Percentiles rank a stretch among this genome's conserved stretches.
Evolutionary conservation across 1,140 invertebrate species (phyloP).

Genomic region (Drosophila saltans): DNA sequence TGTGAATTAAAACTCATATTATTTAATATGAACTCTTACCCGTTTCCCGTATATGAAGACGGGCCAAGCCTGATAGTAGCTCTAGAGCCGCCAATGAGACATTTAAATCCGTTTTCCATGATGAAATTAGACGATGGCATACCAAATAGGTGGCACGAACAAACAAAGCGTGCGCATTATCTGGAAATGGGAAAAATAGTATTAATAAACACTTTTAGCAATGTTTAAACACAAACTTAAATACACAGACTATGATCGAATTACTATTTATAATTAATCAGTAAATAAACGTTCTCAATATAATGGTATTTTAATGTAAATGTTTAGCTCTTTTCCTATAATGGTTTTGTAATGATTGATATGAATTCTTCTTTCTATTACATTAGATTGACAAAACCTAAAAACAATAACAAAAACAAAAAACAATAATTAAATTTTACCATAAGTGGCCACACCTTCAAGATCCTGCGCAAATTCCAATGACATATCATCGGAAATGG

Average conservation of each 20-base stretch:
- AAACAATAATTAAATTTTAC: slow-evolving; percentile 59
- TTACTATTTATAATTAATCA: too few species aligned
- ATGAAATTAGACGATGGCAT: slow-evolving; percentile 96
- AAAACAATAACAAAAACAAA: slow-evolving; percentile 12
- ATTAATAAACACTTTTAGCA: not conserved
- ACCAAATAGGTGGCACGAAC: slow-evolving; percentile 96
- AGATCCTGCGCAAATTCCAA: slow-evolving; percentile 78
- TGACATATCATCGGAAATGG: slow-evolving; percentile 80
- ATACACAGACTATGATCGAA: not conserved
- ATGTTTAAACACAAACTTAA: not conserved
- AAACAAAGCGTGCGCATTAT: slow-evolving; percentile 88
- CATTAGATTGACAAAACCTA: not conserved
- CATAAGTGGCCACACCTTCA: slow-evolving; percentile 73
- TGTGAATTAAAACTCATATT: slow-evolving; percentile 28
- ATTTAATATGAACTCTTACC: slow-evolving; percentile 84
- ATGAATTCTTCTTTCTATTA: too few species aligned
- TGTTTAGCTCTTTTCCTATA: too few species aligned
- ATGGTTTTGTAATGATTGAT: too few species aligned
- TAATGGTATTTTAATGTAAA: too few species aligned
- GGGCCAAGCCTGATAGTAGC: slow-evolving; percentile 93
- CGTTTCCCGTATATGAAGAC: slow-evolving; percentile 92
- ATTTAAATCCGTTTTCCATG: slow-evolving; percentile 98
- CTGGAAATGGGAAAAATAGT: slow-evolving; percentile 41
- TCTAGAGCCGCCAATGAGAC: slow-evolving; percentile 97
- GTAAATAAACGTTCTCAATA: too few species aligned